These are phyloP conservation scores for Ramphastos sulfuratus DNA, from an alignment of 2,113 vertebrate species.

Conservation along the genomic window DNA sequence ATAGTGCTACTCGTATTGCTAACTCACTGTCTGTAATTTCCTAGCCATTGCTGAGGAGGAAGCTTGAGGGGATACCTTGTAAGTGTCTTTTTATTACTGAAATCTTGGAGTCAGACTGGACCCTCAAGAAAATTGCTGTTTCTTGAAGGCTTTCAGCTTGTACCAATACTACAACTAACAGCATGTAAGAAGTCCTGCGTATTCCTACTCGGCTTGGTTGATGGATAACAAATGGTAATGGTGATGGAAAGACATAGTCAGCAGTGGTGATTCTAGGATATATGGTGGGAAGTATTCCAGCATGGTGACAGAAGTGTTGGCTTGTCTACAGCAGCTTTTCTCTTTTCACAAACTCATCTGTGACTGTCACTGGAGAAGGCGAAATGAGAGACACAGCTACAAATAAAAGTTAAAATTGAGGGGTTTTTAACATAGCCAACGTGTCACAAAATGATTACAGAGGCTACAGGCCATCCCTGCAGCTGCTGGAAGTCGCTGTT, in stretches of 20 bases:
- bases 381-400: background rate
- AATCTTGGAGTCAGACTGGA: background rate
- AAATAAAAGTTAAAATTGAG: background rate
- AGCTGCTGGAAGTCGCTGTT: background rate
- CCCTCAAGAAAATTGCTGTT: background rate
- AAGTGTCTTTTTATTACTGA: background rate
- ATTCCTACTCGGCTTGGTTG: background rate
- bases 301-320: background rate
- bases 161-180: no score
- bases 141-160: background rate
- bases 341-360: background rate
- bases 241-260: background rate
- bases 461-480: background rate
- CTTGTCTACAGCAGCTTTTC: background rate
- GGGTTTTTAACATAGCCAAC: background rate
- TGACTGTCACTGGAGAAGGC: background rate
- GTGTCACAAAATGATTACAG: background rate
- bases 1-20: background rate
- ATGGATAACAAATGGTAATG: accelerated
- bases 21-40: background rate
- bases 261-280: background rate
- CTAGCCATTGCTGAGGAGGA: background rate
- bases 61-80: background rate
- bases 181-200: background rate
- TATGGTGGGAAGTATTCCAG: background rate